These are phyloP conservation scores for Bombus difficillimus DNA, from an alignment of 1,140 invertebrate species.

Conservation along the genomic window DNA sequence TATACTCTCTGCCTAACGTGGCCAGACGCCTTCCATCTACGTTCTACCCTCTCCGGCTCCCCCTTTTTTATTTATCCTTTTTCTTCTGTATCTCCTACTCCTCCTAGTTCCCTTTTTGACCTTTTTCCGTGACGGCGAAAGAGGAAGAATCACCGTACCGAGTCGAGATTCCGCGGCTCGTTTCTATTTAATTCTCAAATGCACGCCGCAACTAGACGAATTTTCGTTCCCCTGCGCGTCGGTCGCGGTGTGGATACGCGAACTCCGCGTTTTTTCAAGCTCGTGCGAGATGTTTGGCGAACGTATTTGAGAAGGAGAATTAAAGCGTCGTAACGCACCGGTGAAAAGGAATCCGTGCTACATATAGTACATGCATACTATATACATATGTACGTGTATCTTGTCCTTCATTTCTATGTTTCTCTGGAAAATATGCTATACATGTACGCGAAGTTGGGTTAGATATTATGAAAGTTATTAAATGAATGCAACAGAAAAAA, in stretches of 20 bases:
- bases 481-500: neutral
- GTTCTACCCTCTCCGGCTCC: neutral
- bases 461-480: neutral
- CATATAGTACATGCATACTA: neutral
- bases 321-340: neutral
- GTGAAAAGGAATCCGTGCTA: neutral
- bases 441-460: neutral
- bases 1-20: constrained; percentile 28
- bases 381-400: neutral
- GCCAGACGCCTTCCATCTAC: constrained; percentile 32
- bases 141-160: constrained; percentile 23
- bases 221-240: neutral
- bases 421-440: neutral
- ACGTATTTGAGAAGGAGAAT: neutral
- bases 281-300: neutral
- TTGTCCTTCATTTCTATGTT: neutral
- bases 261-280: neutral
- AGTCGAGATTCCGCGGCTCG: neutral
- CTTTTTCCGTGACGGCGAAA: neutral
- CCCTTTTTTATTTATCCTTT: neutral
- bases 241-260: neutral
- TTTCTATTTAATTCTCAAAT: constrained; percentile 42
- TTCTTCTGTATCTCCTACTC: neutral
- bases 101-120: neutral
- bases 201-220: constrained; percentile 19